A percentile compares a stretch with the other conserved stretches of the same genome.
These are phyloP conservation scores for Mermis nigrescens DNA, from an alignment of 2,888 invertebrate species.

Conservation along the genomic window DNA sequence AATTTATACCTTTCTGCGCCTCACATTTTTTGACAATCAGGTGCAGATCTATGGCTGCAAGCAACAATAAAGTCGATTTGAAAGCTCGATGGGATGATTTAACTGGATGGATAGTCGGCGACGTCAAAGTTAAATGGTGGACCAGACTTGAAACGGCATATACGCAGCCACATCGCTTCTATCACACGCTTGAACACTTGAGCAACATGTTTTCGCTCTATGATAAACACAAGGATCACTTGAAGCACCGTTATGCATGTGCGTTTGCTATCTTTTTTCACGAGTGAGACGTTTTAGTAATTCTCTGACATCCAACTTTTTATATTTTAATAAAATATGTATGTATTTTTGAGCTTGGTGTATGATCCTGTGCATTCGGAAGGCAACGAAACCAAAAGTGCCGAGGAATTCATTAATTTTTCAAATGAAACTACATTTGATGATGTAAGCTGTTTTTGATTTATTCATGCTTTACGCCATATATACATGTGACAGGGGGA, in stretches of 20 bases:
- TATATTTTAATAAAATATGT: slow-evolving; percentile 8
- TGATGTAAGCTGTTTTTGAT: slow-evolving; percentile 34
- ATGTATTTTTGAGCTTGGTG: slow-evolving; percentile 36
- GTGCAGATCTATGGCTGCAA: no score
- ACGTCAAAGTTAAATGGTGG: slow-evolving; percentile 21
- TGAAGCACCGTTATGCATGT: slow-evolving; percentile 43
- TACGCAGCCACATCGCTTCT: slow-evolving; percentile 21
- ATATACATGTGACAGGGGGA: no score
- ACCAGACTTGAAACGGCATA: slow-evolving; percentile 17
- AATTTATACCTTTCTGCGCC: no score
- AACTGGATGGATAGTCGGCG: slow-evolving; percentile 17
- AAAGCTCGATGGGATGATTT: slow-evolving; percentile 19
- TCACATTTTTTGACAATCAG: no score
- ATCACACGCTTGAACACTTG: slow-evolving; percentile 26
- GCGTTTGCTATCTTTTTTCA: slow-evolving; percentile 62
- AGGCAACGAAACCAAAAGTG: slow-evolving; percentile 42
- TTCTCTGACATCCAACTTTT: slow-evolving; percentile 3
- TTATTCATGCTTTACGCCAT: no score
- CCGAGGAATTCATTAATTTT: slow-evolving; percentile 40
- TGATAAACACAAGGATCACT: slow-evolving; percentile 20
- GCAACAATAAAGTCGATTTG: no score
- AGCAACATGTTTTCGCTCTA: slow-evolving; percentile 23
- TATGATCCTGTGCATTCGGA: slow-evolving; percentile 41
- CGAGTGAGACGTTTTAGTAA: slow-evolving; percentile 47
- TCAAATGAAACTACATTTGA: slow-evolving; percentile 39